Percentiles rank a stretch among this genome's conserved stretches.
phyloP scores from a whole-genome alignment of 2,113 vertebrate genomes.

The Panthera uncia region DNA sequence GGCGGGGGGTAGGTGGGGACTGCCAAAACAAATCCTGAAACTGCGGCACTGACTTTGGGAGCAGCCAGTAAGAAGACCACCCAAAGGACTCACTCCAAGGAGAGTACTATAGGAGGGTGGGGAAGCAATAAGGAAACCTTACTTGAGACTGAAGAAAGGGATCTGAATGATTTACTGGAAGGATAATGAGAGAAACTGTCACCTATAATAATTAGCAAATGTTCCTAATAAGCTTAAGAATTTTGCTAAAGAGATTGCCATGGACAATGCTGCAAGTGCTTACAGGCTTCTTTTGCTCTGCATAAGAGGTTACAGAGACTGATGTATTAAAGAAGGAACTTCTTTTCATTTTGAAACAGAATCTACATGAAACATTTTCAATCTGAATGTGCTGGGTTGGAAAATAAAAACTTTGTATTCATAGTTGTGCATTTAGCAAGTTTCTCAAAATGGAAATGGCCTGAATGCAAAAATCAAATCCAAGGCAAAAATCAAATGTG shows the following conservation, averaged over 20 bases:
- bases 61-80: neutral
- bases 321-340: neutral
- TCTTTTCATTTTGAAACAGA: neutral
- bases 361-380: neutral
- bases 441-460: neutral
- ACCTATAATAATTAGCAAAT: neutral
- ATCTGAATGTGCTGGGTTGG: neutral
- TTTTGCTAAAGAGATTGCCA: neutral
- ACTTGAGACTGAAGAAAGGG: neutral
- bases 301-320: neutral
- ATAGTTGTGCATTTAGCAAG: neutral
- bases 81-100: neutral
- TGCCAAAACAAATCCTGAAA: neutral
- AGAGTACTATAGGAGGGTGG: neutral
- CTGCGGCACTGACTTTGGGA: neutral
- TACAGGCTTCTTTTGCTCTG: neutral
- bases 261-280: neutral
- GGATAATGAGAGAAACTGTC: neutral
- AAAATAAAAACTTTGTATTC: neutral
- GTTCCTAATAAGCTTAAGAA: neutral
- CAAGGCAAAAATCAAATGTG: constrained; percentile 4
- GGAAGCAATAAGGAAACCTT: neutral
- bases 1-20: no score
- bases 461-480: neutral
- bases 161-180: neutral